These are phyloP conservation scores for Amiota communis DNA, from an alignment of 2,888 invertebrate genomes.

Conservation along the genomic window DNA sequence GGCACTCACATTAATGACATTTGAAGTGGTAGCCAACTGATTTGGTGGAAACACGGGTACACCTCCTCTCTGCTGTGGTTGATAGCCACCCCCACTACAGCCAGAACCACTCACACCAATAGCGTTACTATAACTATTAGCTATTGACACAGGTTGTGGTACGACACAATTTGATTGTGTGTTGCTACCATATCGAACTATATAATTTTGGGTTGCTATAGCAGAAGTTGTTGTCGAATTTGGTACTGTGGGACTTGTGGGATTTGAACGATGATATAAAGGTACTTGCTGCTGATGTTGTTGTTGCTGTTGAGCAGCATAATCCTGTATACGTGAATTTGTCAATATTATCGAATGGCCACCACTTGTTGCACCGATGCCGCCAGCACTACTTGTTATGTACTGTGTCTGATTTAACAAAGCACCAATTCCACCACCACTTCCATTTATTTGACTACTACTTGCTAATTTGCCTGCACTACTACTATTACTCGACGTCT, in stretches of 20 bases:
- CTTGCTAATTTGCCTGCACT: constrained; percentile 71
- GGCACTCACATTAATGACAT: constrained; percentile 40
- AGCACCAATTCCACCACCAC: constrained; percentile 37
- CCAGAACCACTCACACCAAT: constrained; percentile 34
- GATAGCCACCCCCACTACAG: constrained; percentile 73
- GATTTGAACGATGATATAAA: constrained; percentile 80
- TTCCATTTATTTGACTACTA: constrained; percentile 49
- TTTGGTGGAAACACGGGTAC: constrained; percentile 80
- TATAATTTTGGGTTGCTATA: constrained; percentile 63
- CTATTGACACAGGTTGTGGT: not conserved
- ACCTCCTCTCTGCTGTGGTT: constrained; percentile 79
- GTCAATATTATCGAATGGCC: constrained; percentile 69
- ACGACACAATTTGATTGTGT: constrained; percentile 26
- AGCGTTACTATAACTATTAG: constrained; percentile 30
- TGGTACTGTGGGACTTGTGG: constrained; percentile 81
- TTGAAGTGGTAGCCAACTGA: constrained; percentile 55
- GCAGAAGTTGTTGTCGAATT: constrained; percentile 66
- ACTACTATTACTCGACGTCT: constrained; percentile 59
- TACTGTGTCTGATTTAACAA: constrained; percentile 67
- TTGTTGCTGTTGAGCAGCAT: constrained; percentile 60
- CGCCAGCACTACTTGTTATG: constrained; percentile 59
- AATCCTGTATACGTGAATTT: constrained; percentile 69
- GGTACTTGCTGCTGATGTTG: constrained; percentile 73
- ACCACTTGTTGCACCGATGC: constrained; percentile 42
- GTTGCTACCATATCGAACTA: constrained; percentile 65